Evolutionary conservation across 2,797 vertebrate genomes (phyloP).

Genomic region (Gallinago nigripennis): DNA sequence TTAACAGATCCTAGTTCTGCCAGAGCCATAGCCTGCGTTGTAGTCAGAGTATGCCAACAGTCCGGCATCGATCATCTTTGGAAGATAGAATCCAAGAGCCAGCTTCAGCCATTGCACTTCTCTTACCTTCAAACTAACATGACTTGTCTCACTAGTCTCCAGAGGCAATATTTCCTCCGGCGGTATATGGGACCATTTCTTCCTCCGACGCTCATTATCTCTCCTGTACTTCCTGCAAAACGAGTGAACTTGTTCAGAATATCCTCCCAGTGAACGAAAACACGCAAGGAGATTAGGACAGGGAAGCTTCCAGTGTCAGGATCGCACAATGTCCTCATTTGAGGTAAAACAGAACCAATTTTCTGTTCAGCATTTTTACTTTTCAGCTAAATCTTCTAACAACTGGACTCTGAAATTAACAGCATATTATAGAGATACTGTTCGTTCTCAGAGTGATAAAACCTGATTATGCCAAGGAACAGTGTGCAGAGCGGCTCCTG

Average conservation of each 20-base stretch:
- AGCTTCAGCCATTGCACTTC: background rate
- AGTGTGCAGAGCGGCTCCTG: too few relatives aligned
- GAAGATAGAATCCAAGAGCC: background rate
- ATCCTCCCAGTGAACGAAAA: background rate
- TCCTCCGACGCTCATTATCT: slow-evolving; percentile 82
- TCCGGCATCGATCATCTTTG: background rate
- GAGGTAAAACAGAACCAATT: too few relatives aligned
- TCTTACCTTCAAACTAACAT: slow-evolving; percentile 89
- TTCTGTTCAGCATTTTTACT: too few relatives aligned
- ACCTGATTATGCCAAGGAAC: too few relatives aligned
- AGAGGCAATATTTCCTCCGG: slow-evolving; percentile 85
- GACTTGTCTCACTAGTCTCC: slow-evolving; percentile 85
- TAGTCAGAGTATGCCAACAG: background rate
- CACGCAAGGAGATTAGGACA: background rate
- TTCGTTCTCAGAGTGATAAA: too few relatives aligned
- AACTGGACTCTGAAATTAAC: too few relatives aligned
- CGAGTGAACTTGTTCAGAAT: background rate
- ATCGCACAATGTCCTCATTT: background rate
- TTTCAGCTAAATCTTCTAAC: too few relatives aligned
- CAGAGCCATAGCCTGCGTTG: background rate
- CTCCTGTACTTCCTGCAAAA: slow-evolving; percentile 87
- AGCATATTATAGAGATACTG: too few relatives aligned
- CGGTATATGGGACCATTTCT: slow-evolving; percentile 93
- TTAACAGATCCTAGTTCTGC: background rate
- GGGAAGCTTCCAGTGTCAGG: background rate